These are phyloP conservation scores for Rhizomys pruinosus DNA, from an alignment of 2,113 vertebrate genomes.

Conservation along the genomic window DNA sequence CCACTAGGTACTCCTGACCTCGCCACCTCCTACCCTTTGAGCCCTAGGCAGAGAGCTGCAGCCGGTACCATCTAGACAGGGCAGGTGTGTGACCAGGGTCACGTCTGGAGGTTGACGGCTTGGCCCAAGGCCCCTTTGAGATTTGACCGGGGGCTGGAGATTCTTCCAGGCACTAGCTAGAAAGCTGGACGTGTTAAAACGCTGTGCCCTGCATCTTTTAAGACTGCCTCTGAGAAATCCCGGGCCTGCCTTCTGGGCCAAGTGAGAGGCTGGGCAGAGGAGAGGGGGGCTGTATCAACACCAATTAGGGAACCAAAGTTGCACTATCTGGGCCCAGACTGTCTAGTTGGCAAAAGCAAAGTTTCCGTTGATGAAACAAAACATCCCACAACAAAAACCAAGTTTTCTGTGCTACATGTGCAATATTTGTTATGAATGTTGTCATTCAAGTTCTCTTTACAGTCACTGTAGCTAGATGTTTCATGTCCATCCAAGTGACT, in stretches of 20 bases:
- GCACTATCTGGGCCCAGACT: constrained; percentile 72
- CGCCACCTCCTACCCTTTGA: constrained; percentile 68
- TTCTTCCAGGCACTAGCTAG: constrained; percentile 13
- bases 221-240: neutral
- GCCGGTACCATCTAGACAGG: constrained; percentile 25
- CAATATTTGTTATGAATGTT: constrained; percentile 92
- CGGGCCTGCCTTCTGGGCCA: neutral
- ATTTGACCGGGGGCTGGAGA: neutral
- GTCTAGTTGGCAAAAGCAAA: constrained; percentile 75
- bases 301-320: constrained; percentile 76
- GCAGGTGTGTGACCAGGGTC: constrained; percentile 29
- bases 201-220: neutral
- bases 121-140: neutral
- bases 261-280: neutral
- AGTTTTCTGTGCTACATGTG: constrained; percentile 87
- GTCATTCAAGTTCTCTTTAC: constrained; percentile 85
- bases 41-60: constrained; percentile 54
- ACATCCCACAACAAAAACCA: constrained; percentile 69
- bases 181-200: constrained; percentile 12
- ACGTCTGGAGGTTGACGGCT: neutral
- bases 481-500: constrained; percentile 88
- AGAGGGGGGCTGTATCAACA: constrained; percentile 20
- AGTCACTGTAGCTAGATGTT: constrained; percentile 88
- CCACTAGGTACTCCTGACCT: constrained; percentile 68
- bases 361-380: constrained; percentile 74